Base-by-base conservation (phyloP, 2,888 invertebrate genomes). In the Spodoptera picta region DNA sequence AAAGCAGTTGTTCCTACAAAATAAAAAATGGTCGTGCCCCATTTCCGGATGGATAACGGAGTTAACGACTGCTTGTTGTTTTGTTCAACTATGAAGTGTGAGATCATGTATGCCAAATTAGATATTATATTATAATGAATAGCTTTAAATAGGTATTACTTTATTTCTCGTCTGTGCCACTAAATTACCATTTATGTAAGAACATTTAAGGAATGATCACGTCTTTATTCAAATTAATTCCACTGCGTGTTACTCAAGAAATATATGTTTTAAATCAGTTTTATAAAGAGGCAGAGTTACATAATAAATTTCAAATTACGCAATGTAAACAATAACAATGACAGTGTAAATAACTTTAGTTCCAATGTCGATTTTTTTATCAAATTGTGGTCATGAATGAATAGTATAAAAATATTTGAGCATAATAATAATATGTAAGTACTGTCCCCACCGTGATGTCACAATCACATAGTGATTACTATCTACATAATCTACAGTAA, bases 41-140 rank as follows among this genome's bases (percentile, higher is more conserved):
- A 84, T 85, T 89, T 88, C 88, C 87, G 84, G 79, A 73, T 78
- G 79, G 81, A 82, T 87, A 88, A 86, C 87, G 83, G 83, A 81
- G 76, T 82, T 80, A 82, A 79, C 70, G 68, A 77, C 68, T 79
- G 69, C 69, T 77, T 79, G 80, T 80, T 83, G 82, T 84, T 82
- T 81, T 73, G 75, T 81, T 77, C 75, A 68, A 62, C 73, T 74
- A 69, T 71, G 63, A 80, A 80, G 81, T 82, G 80, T 86, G 85
- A 84, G 85, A 84, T 86, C 86, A 87, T 84, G 77, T 81, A 82
- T 78, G 79, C 79, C 72, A 80, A 83, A 82, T 83, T 80, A 81
- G 80, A 83, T 82, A 82, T 83, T 79, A 77, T 78, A 83, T 79
- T 80, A 80, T 76, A 81, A 79, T 79, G 72, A 79, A 71, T 75